These are phyloP conservation scores for Epinotia nisella DNA, from an alignment of 2,888 invertebrate species.

Conservation along the genomic window DNA sequence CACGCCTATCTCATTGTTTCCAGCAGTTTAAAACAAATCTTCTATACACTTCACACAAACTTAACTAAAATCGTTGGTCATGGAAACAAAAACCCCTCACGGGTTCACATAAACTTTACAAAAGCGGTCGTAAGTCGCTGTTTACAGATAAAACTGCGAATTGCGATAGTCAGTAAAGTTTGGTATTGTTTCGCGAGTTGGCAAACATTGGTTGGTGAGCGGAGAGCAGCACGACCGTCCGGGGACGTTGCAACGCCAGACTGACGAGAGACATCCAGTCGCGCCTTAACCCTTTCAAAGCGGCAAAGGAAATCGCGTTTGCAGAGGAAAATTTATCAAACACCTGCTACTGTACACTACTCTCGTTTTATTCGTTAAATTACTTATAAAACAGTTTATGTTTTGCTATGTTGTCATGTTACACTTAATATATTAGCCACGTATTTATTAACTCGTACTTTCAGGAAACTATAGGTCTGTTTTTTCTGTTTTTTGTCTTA, in stretches of 20 bases:
- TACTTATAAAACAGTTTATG: too few species aligned
- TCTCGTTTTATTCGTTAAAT: too few species aligned
- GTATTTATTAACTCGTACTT: too few species aligned
- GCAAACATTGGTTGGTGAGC: background rate
- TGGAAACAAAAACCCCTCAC: background rate
- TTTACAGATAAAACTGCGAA: background rate
- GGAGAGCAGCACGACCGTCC: conserved; percentile 25
- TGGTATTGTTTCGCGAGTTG: background rate
- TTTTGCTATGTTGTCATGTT: too few species aligned
- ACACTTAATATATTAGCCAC: too few species aligned
- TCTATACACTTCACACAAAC: background rate
- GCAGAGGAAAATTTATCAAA: too few species aligned
- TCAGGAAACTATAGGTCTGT: too few species aligned
- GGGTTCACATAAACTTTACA: background rate
- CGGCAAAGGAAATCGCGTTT: too few species aligned
- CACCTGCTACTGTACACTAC: too few species aligned
- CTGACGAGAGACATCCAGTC: conserved; percentile 25
- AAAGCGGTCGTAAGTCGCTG: conserved; percentile 16
- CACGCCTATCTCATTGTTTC: conserved; percentile 11
- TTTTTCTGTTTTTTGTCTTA: too few species aligned
- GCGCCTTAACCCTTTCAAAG: background rate
- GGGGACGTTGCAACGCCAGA: conserved; percentile 29
- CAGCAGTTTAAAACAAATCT: background rate
- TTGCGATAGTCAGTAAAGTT: conserved; percentile 6
- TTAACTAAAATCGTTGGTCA: background rate